Evolutionary conservation across 53 echinoderm and acorn worm species (phyloP), one percentile per base, ranked within the genome.

Genomic region (Holothuria scabra): DNA sequence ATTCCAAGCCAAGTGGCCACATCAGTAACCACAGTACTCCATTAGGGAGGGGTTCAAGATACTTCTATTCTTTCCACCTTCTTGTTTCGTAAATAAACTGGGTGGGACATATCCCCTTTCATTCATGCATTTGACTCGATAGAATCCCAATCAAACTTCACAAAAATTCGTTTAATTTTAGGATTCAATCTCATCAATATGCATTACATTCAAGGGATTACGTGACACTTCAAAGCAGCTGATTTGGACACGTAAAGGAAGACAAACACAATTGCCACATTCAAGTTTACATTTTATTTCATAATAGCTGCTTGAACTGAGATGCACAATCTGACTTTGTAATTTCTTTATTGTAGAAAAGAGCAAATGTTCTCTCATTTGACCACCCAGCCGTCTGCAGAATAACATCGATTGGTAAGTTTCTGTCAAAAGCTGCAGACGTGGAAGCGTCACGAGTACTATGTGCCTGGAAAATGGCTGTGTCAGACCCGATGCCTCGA

Each of bases 141-240:
- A n/a, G n/a, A n/a, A n/a, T n/a, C n/a, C n/a, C n/a, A n/a, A n/a
- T n/a, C n/a, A n/a, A n/a, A 66, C 21, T 28, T 66, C 26, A n/a
- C 21, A n/a, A 23, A 1, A 12, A 13, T 26, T 66, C 66, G 66
- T 24, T 66, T 66, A 66, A 66, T n/a, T n/a, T n/a, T n/a, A n/a
- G n/a, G n/a, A 66, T 66, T 66, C 66, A 13, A 66, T 66, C 66
- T 66, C 66, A 24, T 66, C 66, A n/a, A n/a, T n/a, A n/a, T n/a
- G n/a, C n/a, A n/a, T n/a, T n/a, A n/a, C n/a, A n/a, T n/a, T n/a
- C n/a, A n/a, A n/a, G n/a, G n/a, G n/a, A n/a, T n/a, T n/a, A n/a
- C n/a, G n/a, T n/a, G n/a, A n/a, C n/a, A n/a, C n/a, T n/a, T n/a
- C n/a, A n/a, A n/a, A n/a, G n/a, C 66, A 19, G 25, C 66, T 13